Conservation (phyloP, 2,797 vertebrate genomes). For the Remorina albescens region DNA sequence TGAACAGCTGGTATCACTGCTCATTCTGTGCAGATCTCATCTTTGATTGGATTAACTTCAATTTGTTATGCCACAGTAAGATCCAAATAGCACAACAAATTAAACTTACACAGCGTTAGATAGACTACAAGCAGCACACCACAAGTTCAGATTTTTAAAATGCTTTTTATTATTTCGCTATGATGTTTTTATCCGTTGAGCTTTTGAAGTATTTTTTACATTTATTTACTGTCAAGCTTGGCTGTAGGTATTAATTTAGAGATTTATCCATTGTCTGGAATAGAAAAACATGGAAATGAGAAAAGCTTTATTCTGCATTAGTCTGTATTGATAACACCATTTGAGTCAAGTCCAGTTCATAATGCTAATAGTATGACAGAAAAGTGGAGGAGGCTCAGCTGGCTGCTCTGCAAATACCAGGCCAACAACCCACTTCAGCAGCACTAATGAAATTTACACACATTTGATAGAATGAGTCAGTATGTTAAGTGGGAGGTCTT, state of each 20-base stretch:
- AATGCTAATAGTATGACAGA: background rate
- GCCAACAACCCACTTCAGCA: constrained; percentile 1
- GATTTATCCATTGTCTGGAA: too few species aligned
- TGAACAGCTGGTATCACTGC: background rate
- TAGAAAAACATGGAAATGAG: too few species aligned
- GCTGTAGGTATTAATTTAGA: too few species aligned
- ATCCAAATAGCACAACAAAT: background rate
- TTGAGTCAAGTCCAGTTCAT: constrained; percentile 1
- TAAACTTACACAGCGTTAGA: background rate
- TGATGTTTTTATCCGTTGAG: background rate
- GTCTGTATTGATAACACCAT: constrained; percentile 9
- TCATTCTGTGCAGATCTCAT: constrained; percentile 1
- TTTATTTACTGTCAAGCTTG: too few species aligned
- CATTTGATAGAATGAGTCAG: background rate
- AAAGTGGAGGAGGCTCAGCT: background rate
- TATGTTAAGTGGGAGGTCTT: background rate
- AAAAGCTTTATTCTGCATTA: too few species aligned
- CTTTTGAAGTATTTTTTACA: background rate
- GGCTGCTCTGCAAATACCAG: background rate
- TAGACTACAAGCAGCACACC: background rate
- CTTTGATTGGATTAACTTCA: background rate
- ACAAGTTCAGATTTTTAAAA: background rate
- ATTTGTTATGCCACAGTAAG: background rate
- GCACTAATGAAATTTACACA: constrained; percentile 9
- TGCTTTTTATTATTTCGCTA: background rate